Evolutionary conservation across 2,888 invertebrate genomes (phyloP).

Genomic region (Acanthococcus lagerstroemiae): DNA sequence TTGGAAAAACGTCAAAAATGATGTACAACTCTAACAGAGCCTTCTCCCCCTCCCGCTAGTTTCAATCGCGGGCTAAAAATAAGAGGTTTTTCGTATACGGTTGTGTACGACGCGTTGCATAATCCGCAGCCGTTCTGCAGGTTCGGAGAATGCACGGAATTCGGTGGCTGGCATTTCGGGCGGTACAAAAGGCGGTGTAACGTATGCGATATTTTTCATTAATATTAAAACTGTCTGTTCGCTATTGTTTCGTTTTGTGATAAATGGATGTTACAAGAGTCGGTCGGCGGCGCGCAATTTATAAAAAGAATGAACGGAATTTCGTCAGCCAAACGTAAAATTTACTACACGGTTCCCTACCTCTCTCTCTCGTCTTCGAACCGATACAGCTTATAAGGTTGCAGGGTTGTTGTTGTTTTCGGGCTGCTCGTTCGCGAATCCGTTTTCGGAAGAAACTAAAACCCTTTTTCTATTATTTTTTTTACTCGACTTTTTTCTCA

Average conservation of each 20-base stretch:
- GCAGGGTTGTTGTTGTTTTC: too few relatives aligned
- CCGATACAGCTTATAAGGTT: too few relatives aligned
- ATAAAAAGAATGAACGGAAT: neutral
- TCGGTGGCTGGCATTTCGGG: neutral
- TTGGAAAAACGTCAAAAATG: slow-evolving; percentile 22
- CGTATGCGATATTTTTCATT: slow-evolving; percentile 23
- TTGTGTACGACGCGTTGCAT: slow-evolving; percentile 1
- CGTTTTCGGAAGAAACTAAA: too few relatives aligned
- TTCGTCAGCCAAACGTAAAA: neutral
- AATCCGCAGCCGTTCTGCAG: neutral
- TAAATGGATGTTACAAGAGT: slow-evolving; percentile 15
- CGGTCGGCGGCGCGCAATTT: neutral
- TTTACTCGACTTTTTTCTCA: too few relatives aligned
- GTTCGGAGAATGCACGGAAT: slow-evolving; percentile 20
- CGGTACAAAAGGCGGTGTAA: neutral
- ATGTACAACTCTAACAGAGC: neutral
- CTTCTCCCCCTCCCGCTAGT: neutral
- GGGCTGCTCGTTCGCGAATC: too few relatives aligned
- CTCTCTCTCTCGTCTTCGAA: too few relatives aligned
- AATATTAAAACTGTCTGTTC: slow-evolving; percentile 27
- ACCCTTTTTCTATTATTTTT: too few relatives aligned
- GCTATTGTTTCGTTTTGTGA: slow-evolving; percentile 26
- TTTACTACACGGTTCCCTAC: too few relatives aligned
- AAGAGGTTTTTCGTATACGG: neutral
- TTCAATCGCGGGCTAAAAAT: neutral